A percentile compares a stretch with the other conserved stretches of the same genome.
These are phyloP conservation scores for Lagopus leucura DNA, from an alignment of 2,113 vertebrate species.

Conservation along the genomic window DNA sequence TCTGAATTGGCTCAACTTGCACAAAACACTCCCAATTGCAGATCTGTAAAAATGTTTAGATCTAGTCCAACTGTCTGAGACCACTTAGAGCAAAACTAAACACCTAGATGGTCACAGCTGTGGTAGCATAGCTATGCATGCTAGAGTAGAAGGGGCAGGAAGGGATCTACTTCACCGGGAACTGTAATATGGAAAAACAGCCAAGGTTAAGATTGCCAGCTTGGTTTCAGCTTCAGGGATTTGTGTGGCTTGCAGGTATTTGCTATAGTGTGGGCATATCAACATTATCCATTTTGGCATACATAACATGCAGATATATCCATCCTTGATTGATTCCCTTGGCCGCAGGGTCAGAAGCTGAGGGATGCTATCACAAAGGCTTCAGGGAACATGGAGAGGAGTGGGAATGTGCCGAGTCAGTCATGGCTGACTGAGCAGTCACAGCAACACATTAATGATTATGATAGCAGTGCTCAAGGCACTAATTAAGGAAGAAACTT, in stretches of 20 bases:
- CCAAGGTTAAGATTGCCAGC: neutral
- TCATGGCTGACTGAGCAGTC: constrained; percentile 10
- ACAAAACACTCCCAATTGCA: neutral
- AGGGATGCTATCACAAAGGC: neutral
- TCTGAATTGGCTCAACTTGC: neutral
- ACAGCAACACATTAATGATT: neutral
- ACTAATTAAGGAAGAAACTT: constrained; percentile 53
- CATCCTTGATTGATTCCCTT: neutral
- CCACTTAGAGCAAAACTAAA: neutral
- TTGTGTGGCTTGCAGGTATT: constrained; percentile 6
- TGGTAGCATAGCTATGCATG: neutral
- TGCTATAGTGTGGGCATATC: neutral
- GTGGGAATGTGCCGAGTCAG: neutral
- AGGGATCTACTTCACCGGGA: neutral
- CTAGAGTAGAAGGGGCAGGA: neutral
- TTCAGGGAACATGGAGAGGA: neutral
- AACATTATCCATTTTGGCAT: neutral
- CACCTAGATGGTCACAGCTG: neutral
- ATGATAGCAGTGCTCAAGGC: neutral
- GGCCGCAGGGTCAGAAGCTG: neutral
- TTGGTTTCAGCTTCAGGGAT: neutral
- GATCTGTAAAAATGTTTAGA: neutral
- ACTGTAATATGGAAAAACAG: neutral
- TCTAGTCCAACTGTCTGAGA: too few species aligned
- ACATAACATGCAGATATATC: neutral